These are phyloP conservation scores for Opisthograptis luteolata DNA, from an alignment of 2,888 invertebrate species.

Conservation along the genomic window DNA sequence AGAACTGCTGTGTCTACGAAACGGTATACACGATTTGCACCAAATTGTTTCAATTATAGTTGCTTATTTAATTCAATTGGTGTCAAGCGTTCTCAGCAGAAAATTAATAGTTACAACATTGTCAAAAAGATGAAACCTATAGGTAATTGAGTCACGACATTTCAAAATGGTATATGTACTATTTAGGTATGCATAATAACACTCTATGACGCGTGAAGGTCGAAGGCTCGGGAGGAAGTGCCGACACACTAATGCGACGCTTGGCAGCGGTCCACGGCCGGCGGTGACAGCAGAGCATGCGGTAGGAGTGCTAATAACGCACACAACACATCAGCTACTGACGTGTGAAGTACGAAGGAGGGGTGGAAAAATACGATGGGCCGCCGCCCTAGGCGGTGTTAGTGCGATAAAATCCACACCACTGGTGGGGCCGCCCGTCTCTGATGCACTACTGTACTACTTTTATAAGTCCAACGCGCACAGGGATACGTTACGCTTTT, in stretches of 20 bases:
- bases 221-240: background rate
- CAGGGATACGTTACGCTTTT: too few relatives aligned
- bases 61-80: background rate
- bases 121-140: background rate
- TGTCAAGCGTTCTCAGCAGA: background rate
- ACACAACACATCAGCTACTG: too few relatives aligned
- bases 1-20: slow-evolving; percentile 1
- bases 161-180: background rate
- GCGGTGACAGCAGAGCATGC: too few relatives aligned
- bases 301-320: too few relatives aligned
- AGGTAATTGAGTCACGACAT: background rate
- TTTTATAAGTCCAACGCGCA: too few relatives aligned
- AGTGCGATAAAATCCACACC: too few relatives aligned
- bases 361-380: too few relatives aligned
- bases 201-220: slow-evolving; percentile 1
- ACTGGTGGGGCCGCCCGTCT: too few relatives aligned
- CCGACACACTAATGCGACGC: background rate
- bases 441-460: too few relatives aligned
- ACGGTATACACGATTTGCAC: background rate
- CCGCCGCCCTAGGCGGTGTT: too few relatives aligned
- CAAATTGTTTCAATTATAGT: slow-evolving; percentile 1
- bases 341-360: too few relatives aligned
- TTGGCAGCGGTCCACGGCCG: too few relatives aligned
- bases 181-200: slow-evolving; percentile 2
- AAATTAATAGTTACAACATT: background rate